A percentile compares a stretch with the other conserved stretches of the same genome.
These are phyloP conservation scores for Dasypus novemcinctus DNA, from an alignment of 2,113 vertebrate genomes.

Conservation along the genomic window DNA sequence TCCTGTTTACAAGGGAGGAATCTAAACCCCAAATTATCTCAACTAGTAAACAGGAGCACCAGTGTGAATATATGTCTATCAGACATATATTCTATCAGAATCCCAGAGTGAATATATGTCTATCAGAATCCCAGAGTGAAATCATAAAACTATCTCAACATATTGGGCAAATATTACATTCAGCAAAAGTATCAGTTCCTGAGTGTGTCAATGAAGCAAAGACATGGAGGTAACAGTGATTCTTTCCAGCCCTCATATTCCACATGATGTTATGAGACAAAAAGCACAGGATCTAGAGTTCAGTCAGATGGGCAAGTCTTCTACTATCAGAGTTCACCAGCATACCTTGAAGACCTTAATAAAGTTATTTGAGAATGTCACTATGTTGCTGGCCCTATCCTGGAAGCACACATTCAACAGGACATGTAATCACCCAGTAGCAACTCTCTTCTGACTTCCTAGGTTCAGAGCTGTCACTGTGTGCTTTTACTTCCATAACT, in stretches of 20 bases:
- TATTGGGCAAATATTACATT: background rate
- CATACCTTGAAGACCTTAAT: slow-evolving; percentile 40
- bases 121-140: background rate
- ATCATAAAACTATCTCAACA: background rate
- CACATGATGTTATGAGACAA: background rate
- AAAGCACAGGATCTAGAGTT: background rate
- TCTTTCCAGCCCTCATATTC: background rate
- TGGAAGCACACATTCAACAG: slow-evolving; percentile 54
- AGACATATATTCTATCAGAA: too few species aligned
- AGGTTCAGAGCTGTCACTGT: background rate
- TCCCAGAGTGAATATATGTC: background rate
- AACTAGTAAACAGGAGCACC: background rate
- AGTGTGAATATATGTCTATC: background rate
- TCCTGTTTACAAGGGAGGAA: background rate
- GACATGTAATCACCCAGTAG: slow-evolving; percentile 34
- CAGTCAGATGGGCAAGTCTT: background rate
- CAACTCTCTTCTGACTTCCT: slow-evolving; percentile 34
- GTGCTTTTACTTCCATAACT: background rate
- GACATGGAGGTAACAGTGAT: background rate
- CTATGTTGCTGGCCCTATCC: slow-evolving; percentile 48
- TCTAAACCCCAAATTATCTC: background rate
- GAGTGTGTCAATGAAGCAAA: background rate
- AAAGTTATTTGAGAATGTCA: slow-evolving; percentile 54
- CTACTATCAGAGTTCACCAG: background rate
- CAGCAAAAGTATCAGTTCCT: background rate